Conservation (phyloP, 2,113 vertebrate genomes). For the Vulpes ferrilata region DNA sequence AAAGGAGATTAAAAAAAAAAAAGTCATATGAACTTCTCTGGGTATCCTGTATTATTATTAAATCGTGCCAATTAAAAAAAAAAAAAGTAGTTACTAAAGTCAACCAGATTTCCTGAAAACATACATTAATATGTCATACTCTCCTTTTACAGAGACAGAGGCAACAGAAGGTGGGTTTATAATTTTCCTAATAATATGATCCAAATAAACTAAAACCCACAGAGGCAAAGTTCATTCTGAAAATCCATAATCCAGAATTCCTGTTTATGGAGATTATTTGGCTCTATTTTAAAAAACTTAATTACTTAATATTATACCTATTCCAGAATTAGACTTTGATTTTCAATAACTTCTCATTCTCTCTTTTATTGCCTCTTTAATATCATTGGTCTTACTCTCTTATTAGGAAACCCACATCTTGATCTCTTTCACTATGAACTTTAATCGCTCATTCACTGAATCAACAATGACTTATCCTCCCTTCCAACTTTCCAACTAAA, state of each 20-base stretch:
- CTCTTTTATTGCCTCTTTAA: background rate
- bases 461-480: background rate
- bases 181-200: background rate
- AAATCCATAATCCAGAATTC: background rate
- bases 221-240: background rate
- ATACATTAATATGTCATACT: background rate
- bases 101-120: background rate
- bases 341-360: background rate
- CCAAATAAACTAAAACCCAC: background rate
- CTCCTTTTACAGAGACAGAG: background rate
- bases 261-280: background rate
- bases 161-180: background rate
- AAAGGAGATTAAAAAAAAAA: background rate
- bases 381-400: background rate
- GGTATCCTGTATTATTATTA: background rate
- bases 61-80: background rate
- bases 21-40: background rate
- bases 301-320: background rate
- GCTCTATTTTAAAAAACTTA: constrained; percentile 28
- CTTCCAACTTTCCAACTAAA: background rate
- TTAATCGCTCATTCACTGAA: background rate
- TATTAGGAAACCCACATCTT: background rate
- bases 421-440: background rate
- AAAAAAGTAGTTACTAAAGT: background rate
- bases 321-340: background rate